Evolutionary conservation across 2,888 invertebrate species (phyloP), one percentile per base, ranked within the genome.

Genomic region (Cactoblastis cactorum): DNA sequence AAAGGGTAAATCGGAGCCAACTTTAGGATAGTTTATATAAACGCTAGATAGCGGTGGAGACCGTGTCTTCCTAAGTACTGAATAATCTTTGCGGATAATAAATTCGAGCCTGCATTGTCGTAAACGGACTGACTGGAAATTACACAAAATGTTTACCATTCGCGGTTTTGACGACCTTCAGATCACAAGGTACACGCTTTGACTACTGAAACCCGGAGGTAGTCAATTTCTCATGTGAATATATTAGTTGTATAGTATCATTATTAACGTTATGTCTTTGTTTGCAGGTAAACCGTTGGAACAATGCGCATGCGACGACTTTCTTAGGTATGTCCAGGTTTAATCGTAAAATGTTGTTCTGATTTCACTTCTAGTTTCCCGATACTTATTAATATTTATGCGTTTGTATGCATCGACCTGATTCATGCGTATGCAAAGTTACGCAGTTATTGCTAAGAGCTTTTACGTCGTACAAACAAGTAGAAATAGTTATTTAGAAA

Each of bases 321-420:
- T 48, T 48, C 47, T 6, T 48, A 48, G 47, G 47, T 48, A 37
- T 48, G 47, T 48, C 37, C 28, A 32, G 22, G 43, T 32, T 37
- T 34, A 35, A 35, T 14, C 35, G 37, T 28, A 48, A 45, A 46
- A 48, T 38, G 47, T 28, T 24, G 47, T 28, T 48, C 47, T 48
- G 47, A 48, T 48, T 48, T 48, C 47, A 22, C 47, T 48, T 48
- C 47, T 37, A 48, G 47, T 48, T 48, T 48, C 37, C 37, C 37
- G 19, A 37, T 48, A n/a, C n/a, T n/a, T n/a, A 47, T 47, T 47
- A 47, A 47, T 47, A 47, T 47, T 24, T 37, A 47, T 48, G 47
- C 24, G 37, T 48, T 38, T 38, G 15, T 5, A 24, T 28, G 18
- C 18, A 11, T 46, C 11, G 32, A 18, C 12, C 19, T 17, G 45